Conservation (phyloP, 2,888 invertebrate species). For the Lissonota sp. region DNA sequence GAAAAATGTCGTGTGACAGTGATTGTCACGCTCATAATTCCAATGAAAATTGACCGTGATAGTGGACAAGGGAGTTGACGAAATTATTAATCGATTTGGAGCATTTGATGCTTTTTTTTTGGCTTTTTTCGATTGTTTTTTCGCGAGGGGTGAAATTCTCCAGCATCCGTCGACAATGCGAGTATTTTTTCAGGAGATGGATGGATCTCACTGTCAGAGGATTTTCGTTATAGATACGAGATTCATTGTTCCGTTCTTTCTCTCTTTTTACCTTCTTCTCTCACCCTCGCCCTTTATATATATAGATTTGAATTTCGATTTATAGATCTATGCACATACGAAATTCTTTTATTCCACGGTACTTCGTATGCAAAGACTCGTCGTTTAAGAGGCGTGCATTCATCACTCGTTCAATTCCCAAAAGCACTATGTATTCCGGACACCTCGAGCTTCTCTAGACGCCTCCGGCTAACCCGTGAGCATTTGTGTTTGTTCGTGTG, state of each 20-base stretch:
- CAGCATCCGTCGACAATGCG: background rate
- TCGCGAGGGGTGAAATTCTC: background rate
- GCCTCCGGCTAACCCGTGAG: background rate
- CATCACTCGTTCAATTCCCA: constrained; percentile 59
- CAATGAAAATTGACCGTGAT: constrained; percentile 4
- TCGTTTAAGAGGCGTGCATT: constrained; percentile 55
- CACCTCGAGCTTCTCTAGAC: constrained; percentile 33
- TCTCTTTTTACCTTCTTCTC: background rate
- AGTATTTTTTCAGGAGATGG: background rate
- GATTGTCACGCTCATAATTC: background rate
- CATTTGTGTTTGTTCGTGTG: constrained; percentile 5
- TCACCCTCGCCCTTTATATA: background rate
- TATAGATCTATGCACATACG: background rate
- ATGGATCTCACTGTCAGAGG: background rate
- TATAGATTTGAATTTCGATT: constrained; percentile 10
- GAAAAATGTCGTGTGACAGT: background rate
- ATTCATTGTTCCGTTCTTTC: constrained; percentile 9
- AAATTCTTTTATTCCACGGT: constrained; percentile 38
- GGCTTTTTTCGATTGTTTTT: constrained; percentile 1
- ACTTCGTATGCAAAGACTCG: constrained; percentile 57
- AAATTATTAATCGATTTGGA: constrained; percentile 38
- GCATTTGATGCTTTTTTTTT: constrained; percentile 7
- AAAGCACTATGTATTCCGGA: constrained; percentile 57
- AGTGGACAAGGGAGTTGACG: constrained; percentile 20
- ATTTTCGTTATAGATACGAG: constrained; percentile 8